Evolutionary conservation across 2,797 vertebrate species (phyloP).

Genomic region (Merluccius polli): DNA sequence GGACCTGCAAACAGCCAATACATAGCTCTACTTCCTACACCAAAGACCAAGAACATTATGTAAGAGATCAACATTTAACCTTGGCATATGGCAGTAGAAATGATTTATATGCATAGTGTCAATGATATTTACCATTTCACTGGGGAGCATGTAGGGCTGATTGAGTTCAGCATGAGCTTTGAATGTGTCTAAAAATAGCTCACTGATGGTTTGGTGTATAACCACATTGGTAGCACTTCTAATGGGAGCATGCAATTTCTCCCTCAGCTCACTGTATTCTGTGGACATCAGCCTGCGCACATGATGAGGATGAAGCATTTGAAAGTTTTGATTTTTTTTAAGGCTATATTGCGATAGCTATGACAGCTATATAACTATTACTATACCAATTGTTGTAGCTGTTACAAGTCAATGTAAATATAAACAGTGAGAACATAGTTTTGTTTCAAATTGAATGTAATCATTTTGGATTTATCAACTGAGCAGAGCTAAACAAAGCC

Average conservation of each 20-base stretch:
- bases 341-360: background rate
- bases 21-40: slow-evolving; percentile 86
- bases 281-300: slow-evolving; percentile 81
- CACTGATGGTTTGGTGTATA: slow-evolving; percentile 89
- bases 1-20: slow-evolving; percentile 90
- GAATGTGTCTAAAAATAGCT: slow-evolving; percentile 92
- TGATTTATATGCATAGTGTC: background rate
- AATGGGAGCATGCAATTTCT: slow-evolving; percentile 88
- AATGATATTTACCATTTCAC: slow-evolving; percentile 77
- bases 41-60: slow-evolving; percentile 1
- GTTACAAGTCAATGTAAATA: too few species aligned
- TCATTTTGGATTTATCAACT: background rate
- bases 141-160: slow-evolving; percentile 71
- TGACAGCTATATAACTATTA: background rate
- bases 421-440: background rate
- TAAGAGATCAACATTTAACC: background rate
- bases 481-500: background rate
- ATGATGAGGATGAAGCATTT: background rate
- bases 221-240: slow-evolving; percentile 85
- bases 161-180: slow-evolving; percentile 84
- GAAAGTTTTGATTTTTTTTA: background rate
- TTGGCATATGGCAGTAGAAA: background rate
- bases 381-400: background rate
- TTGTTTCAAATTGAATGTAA: background rate
- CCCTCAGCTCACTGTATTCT: slow-evolving; percentile 86